phyloP scores from a whole-genome alignment of 2,888 invertebrate genomes.

The Himalopsyche kuldschensis region DNA sequence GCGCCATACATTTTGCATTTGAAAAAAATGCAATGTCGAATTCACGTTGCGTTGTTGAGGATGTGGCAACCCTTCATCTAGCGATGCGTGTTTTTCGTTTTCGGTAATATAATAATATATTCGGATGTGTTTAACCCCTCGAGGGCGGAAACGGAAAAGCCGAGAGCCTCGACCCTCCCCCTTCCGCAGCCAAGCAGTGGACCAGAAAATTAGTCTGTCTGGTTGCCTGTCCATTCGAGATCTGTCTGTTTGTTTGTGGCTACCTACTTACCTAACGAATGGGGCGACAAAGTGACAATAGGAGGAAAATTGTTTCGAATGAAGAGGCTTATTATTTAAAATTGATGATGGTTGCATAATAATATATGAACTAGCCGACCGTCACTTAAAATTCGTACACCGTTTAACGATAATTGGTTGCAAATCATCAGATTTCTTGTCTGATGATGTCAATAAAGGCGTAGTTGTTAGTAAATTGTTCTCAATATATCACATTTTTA shows the following conservation, averaged over 20 bases:
- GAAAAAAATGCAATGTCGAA: too few relatives aligned
- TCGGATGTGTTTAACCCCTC: neutral
- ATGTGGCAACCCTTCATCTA: neutral
- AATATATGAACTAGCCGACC: too few relatives aligned
- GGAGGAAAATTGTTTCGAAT: neutral
- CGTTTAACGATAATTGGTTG: too few relatives aligned
- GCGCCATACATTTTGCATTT: too few relatives aligned
- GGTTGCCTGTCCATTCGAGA: neutral
- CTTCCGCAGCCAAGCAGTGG: neutral
- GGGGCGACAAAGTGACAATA: neutral
- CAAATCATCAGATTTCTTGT: too few relatives aligned
- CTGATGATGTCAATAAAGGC: too few relatives aligned
- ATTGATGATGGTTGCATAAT: too few relatives aligned
- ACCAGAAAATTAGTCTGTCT: neutral
- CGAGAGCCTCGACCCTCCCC: neutral
- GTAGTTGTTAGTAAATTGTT: too few relatives aligned
- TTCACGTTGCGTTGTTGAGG: too few relatives aligned
- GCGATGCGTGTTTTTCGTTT: neutral
- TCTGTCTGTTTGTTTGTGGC: neutral
- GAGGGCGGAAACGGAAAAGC: neutral
- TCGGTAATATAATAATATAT: conserved; percentile 1
- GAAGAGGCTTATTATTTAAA: too few relatives aligned
- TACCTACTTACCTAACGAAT: neutral
- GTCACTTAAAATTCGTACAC: too few relatives aligned
- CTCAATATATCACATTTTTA: too few relatives aligned